phyloP scores from a whole-genome alignment of 2,113 vertebrate genomes.

The Harpagus bidentatus region DNA sequence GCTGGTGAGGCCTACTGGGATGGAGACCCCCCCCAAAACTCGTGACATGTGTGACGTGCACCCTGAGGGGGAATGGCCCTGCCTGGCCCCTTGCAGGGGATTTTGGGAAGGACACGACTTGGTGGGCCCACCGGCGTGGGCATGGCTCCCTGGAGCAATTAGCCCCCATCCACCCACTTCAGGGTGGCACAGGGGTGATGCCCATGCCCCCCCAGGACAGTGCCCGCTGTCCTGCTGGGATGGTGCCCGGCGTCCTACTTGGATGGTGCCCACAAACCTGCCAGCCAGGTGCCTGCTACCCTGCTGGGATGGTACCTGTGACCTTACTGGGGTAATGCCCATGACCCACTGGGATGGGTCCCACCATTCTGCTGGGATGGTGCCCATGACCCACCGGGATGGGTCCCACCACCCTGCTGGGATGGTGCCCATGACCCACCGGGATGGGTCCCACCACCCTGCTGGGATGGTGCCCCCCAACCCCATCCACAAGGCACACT shows the following conservation, averaged over 20 bases:
- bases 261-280: not conserved
- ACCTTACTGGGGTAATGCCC: not conserved
- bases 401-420: not conserved
- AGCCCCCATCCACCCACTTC: accelerated
- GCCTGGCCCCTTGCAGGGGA: too few species aligned
- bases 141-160: not conserved
- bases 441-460: not conserved
- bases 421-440: not conserved
- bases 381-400: not conserved
- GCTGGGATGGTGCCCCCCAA: not conserved
- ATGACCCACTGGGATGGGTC: not conserved
- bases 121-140: not conserved
- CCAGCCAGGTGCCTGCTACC: not conserved
- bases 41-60: not conserved
- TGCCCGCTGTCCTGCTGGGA: not conserved
- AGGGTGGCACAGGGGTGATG: not conserved
- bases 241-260: not conserved
- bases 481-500: not conserved
- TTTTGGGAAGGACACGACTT: not conserved
- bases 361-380: too few species aligned
- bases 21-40: not conserved
- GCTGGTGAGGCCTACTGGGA: not conserved
- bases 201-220: not conserved
- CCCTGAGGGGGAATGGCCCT: not conserved
- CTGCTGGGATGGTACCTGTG: not conserved